These are phyloP conservation scores for Volucella bombylans DNA, from an alignment of 2,888 invertebrate species.

Conservation along the genomic window DNA sequence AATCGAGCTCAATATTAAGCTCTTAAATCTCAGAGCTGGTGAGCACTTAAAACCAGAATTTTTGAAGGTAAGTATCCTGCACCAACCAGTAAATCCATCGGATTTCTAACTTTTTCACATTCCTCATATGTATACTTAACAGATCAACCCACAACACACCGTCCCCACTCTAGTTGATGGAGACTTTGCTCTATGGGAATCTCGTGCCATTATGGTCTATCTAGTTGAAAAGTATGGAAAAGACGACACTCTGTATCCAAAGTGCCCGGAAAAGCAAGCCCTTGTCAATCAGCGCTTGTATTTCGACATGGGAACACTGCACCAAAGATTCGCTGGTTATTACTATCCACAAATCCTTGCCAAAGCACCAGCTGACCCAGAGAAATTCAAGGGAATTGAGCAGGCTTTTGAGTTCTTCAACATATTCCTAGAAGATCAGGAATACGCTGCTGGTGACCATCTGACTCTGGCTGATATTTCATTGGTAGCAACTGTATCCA, in stretches of 20 bases:
- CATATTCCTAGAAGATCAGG: constrained; percentile 87
- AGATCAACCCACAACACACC: constrained; percentile 93
- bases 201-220: constrained; percentile 91
- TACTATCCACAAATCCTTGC: constrained; percentile 87
- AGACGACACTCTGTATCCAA: constrained; percentile 88
- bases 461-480: constrained; percentile 91
- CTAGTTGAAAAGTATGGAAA: constrained; percentile 91
- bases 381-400: constrained; percentile 87
- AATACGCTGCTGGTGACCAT: constrained; percentile 88
- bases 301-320: constrained; percentile 91
- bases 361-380: constrained; percentile 86
- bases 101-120: neutral
- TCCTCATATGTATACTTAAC: neutral
- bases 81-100: no score
- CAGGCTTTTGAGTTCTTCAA: constrained; percentile 88
- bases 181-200: constrained; percentile 91
- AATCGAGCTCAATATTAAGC: constrained; percentile 86
- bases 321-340: constrained; percentile 87
- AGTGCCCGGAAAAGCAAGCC: constrained; percentile 89
- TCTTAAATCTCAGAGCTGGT: constrained; percentile 85
- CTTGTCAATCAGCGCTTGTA: constrained; percentile 90
- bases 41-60: constrained; percentile 88
- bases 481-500: constrained; percentile 87
- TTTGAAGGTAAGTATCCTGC: constrained; percentile 83
- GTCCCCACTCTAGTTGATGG: constrained; percentile 93